Evolutionary conservation across 35 echinoderm and acorn worm species (phyloP).

Genomic region (Apostichopus californicus): DNA sequence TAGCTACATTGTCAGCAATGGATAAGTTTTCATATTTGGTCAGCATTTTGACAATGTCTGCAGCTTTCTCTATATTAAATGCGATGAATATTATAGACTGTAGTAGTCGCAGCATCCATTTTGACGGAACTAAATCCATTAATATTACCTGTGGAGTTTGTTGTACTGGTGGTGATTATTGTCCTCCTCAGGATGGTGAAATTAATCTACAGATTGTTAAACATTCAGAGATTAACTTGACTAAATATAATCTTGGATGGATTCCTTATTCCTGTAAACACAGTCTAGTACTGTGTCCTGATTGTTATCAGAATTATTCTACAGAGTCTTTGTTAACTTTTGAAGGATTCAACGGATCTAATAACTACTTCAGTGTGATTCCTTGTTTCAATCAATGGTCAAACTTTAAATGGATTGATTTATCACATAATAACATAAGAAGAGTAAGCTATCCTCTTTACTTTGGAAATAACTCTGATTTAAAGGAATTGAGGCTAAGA

Average conservation of each 20-base stretch:
- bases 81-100: neutral
- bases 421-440: neutral
- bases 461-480: neutral
- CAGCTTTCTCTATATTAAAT: neutral
- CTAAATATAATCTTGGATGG: neutral
- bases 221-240: neutral
- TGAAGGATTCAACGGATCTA: neutral
- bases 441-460: neutral
- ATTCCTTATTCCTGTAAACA: neutral
- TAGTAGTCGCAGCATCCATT: too few relatives aligned
- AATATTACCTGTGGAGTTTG: neutral
- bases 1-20: too few relatives aligned
- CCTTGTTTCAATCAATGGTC: neutral
- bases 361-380: neutral
- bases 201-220: neutral
- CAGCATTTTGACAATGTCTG: neutral
- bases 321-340: neutral
- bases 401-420: neutral
- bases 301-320: neutral
- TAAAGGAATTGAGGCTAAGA: neutral
- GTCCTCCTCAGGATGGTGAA: neutral
- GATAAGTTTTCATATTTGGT: too few relatives aligned
- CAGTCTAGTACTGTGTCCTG: neutral
- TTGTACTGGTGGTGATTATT: neutral
- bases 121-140: neutral